Base-by-base conservation (phyloP, 2,888 invertebrate genomes). In the Unio delphinus region DNA sequence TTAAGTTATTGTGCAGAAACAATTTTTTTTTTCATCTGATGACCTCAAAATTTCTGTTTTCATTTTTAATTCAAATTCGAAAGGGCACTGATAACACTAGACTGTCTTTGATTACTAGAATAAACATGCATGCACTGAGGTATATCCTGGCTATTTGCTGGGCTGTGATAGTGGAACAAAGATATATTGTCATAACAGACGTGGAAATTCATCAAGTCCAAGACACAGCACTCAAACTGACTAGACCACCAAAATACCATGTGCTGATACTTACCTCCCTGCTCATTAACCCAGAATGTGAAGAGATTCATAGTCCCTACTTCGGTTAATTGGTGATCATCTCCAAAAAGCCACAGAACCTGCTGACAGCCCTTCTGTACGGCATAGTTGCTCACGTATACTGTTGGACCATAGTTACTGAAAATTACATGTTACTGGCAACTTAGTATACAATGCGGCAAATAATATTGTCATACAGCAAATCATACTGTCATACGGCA, bases 291-390 rank as follows among this genome's bases (percentile, higher is more conserved):
- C 91, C 94, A 94, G 85, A 95, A 94, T 89, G 97, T 92, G 89
- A 99, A 98, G 68, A 99, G 93, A 89, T 99, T 99, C 99, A 99
- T 99, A 20, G 98, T 96, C 67, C 99, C 99, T 62, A 96, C 98
- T 92, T 99, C 99, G 0, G 99, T 99, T 45, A 99, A 89, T 89
- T 96, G 93, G 87, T 97, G 94, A 85, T 99, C 94, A 1, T 95
- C 94, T 4, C 98, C 99, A 87, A 95, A 98, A 59, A 99, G 91
- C 99, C 99, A 99, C 68, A 99, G 90, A 15, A 97, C 97, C 91
- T 99, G 99, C 82, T 98, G 96, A 79, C 96, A 93, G 1, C 96
- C 96, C 84, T 93, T 66, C 1, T 95, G 95, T 85, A 94, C 93
- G 64, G 95, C 95, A 87, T 95, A 83, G 69, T 90, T 89, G 82